Evolutionary conservation across 2,888 invertebrate species (phyloP), one percentile per base, ranked within the genome.

Genomic region (Drepanosiphum platanoidis): DNA sequence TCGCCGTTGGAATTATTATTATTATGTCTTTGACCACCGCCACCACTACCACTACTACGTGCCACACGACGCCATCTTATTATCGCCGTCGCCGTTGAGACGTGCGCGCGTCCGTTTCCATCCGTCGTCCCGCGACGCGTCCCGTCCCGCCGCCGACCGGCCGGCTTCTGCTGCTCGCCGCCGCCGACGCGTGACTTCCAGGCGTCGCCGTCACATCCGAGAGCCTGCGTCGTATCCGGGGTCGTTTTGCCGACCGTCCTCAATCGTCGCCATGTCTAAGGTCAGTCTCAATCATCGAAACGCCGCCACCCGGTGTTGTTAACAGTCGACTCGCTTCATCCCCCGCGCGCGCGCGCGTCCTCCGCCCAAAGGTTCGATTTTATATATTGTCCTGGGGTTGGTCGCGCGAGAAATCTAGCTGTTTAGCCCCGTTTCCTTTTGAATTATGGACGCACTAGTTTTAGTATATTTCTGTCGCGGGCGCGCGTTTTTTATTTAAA

Each of bases 211-310:
- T 15, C 34, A 39, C 46, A 46, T 42, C 42, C 42, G 15, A 42
- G 42, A 42, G 1, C 18, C 30, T 30, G 7, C 52, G n/a, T n/a
- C n/a, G 64, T 36, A 15, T 30, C 42, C 32, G n/a, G n/a, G n/a
- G 61, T 11, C 61, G 42, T 68, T 22, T 46, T 32, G 5, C 1
- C n/a, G 68, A 30, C 52, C 36, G 52, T 68, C 36, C 64, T 18
- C 27, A 8, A 27, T 34, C 68, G 61, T 42, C 83, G 75, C 66
- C 75, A 75, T 75, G 83, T 84, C 83, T 84, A 82, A 82, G 82
- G 83, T 74, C 83, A 84, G 75, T 84, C 32, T 66, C 34, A 42
- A 72, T n/a, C n/a, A n/a, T n/a, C n/a, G n/a, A n/a, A n/a, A n/a
- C n/a, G n/a, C n/a, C n/a, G n/a, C n/a, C n/a, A n/a, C n/a, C n/a